phyloP scores from a whole-genome alignment of 2,888 invertebrate genomes.

The Epicampocera succincta region DNA sequence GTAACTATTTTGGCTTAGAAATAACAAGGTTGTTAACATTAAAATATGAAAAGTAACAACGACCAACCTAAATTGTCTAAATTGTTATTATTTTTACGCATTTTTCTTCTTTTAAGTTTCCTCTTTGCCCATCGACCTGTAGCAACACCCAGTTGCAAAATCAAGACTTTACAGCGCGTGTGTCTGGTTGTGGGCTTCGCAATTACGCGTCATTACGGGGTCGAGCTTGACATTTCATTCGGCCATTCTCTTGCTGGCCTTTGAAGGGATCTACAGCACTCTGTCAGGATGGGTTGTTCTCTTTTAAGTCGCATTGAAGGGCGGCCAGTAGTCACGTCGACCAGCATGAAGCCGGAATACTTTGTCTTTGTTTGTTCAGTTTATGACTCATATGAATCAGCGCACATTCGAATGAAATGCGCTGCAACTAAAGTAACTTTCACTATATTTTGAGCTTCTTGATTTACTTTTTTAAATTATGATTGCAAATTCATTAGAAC shows the following conservation, averaged over 20 bases:
- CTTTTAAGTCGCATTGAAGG: neutral
- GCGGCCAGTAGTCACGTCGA: too few species aligned
- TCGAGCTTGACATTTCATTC: slow-evolving; percentile 25
- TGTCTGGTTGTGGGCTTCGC: slow-evolving; percentile 14
- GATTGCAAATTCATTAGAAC: too few species aligned
- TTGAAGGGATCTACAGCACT: slow-evolving; percentile 46
- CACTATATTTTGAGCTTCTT: too few species aligned
- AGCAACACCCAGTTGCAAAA: slow-evolving; percentile 33
- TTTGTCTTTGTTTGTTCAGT: too few species aligned
- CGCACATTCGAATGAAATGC: too few species aligned
- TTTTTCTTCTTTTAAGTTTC: neutral
- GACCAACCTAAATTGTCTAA: slow-evolving; percentile 10
- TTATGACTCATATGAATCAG: too few species aligned
- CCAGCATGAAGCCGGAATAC: too few species aligned
- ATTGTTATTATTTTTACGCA: slow-evolving; percentile 46
- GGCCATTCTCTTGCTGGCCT: neutral
- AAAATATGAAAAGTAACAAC: slow-evolving; percentile 57
- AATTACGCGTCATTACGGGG: slow-evolving; percentile 43
- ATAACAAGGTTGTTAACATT: slow-evolving; percentile 59
- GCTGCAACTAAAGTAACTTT: too few species aligned
- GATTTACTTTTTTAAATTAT: too few species aligned
- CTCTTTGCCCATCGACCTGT: slow-evolving; percentile 46
- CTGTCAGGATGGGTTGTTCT: slow-evolving; percentile 47
- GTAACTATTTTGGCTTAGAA: slow-evolving; percentile 24
- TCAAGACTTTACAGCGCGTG: slow-evolving; percentile 22